Base-by-base conservation (phyloP, 2,113 vertebrate genomes). In the Ptilorrhoa leucosticta region DNA sequence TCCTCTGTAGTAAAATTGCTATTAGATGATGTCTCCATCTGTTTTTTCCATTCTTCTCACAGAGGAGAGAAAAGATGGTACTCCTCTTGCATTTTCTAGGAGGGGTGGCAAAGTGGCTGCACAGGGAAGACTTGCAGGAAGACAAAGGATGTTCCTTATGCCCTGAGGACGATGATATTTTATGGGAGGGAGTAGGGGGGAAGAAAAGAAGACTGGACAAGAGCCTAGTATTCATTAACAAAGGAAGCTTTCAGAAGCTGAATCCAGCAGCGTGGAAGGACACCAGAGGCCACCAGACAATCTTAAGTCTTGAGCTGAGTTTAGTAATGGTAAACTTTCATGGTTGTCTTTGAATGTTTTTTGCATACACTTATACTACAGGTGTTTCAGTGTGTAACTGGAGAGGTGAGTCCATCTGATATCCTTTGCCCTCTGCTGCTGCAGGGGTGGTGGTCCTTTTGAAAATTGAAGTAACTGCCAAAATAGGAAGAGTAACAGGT, bases 151-250 rank as follows among this genome's bases (percentile, higher is more conserved):
- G 69, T 91, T 95, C 95, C 94, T 94, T 82, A 57, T 95, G 91
- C 87, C 94, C 94, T 39, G 77, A 91, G 93, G 95, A 94, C 94
- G 81, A 76, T 84, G 87, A 89, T 96, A 91, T 94, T 96, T 95
- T 96, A 95, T 84, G 89, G 83, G 77, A 91, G 89, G 80, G 87
- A 83, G 53, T 71, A 81, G 78, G 93, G 93, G 76, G 83, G 87
- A 90, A 90, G 71, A 92, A 96, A 84, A 84, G 87, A 94, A 69
- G 73, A 82, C 83, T 87, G 87, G 91, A 97, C 96, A 96, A 96
- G 93, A 93, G 96, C 95, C 87, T 92, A 93, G 95, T 97, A 96
- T 97, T 95, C 83, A 15, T 93, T 91, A 87, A 97, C 95, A 97
- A 96, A 97, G 91, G 64, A 96, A 84, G 91, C 96, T 96, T 96